Conservation (phyloP, 2,888 invertebrate genomes). For the Microctonus hyperodae region DNA sequence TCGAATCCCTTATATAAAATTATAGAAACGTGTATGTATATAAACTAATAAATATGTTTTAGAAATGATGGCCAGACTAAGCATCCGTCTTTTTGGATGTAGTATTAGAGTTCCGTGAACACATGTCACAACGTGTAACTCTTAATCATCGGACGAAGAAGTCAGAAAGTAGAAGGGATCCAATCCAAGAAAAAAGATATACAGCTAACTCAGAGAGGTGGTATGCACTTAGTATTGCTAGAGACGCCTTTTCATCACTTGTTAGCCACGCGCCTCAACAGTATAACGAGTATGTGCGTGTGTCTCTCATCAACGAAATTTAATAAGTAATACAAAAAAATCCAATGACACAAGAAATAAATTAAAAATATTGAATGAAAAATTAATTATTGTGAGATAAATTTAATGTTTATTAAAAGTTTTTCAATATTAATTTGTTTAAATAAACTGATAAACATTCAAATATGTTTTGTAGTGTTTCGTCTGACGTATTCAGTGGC, state of each 20-base stretch:
- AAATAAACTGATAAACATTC: conserved; percentile 4
- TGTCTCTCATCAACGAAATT: not conserved
- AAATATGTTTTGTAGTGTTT: conserved; percentile 1
- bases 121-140: not conserved
- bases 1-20: no score
- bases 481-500: conserved; percentile 3
- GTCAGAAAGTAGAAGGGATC: not conserved
- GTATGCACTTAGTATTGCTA: not conserved
- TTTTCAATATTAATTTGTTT: no score
- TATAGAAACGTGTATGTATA: not conserved
- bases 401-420: no score
- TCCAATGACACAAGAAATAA: not conserved
- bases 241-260: not conserved
- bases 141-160: not conserved
- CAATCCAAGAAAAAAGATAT: not conserved
- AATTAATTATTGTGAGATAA: not conserved
- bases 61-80: not conserved
- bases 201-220: not conserved
- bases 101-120: not conserved
- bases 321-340: not conserved
- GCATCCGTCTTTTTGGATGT: not conserved
- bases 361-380: not conserved
- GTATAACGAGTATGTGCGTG: conserved; percentile 1
- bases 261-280: conserved; percentile 2
- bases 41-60: not conserved